These are phyloP conservation scores for Nymphalis polychloros DNA, from an alignment of 2,888 invertebrate species.

Conservation along the genomic window DNA sequence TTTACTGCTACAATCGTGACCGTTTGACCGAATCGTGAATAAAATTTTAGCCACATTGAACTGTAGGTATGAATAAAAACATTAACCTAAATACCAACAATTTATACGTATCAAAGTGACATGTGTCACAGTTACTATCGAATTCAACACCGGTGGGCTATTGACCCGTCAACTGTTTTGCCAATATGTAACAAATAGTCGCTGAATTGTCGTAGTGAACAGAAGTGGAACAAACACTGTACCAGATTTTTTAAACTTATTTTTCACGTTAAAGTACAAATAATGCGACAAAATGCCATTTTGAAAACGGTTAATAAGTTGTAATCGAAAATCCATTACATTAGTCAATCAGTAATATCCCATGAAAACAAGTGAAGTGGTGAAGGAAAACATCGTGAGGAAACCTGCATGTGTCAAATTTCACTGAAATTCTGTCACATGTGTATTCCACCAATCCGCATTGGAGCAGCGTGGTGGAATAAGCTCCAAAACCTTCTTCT, in stretches of 20 bases:
- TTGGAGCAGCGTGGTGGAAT: no score
- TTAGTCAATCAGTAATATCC: no score
- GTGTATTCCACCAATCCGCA: no score
- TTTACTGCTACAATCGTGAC: constrained; percentile 29
- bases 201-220: no score
- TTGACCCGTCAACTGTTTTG: constrained; percentile 3
- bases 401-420: no score
- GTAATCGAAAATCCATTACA: no score
- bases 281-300: no score
- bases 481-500: no score
- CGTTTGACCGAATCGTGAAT: constrained; percentile 26
- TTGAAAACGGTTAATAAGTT: no score
- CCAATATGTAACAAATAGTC: neutral
- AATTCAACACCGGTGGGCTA: constrained; percentile 6
- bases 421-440: no score
- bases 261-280: neutral
- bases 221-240: neutral
- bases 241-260: neutral
- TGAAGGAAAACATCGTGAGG: no score
- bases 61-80: constrained; percentile 27
- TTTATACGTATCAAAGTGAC: constrained; percentile 4
- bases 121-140: constrained; percentile 3
- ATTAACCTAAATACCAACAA: constrained; percentile 36
- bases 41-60: constrained; percentile 24
- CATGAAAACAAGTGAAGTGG: no score